Conservation (phyloP, 2,888 invertebrate species). For the Tenthredo scrophulariae region DNA sequence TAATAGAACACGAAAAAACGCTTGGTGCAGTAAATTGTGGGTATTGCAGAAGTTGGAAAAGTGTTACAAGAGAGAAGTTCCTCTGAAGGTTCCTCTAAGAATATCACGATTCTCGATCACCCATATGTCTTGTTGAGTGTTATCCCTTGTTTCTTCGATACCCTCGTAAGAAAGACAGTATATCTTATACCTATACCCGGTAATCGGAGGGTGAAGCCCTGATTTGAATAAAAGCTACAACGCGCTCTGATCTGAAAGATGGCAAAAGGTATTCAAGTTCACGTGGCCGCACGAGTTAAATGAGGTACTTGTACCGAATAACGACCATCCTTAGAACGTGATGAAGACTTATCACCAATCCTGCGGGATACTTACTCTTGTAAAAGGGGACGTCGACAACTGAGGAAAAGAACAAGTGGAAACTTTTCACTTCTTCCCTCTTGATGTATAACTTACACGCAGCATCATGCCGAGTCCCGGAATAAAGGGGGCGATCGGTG, state of each 20-base stretch:
- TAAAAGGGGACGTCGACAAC: background rate
- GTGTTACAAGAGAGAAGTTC: background rate
- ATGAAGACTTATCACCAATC: conserved; percentile 19
- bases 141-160: background rate
- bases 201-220: background rate
- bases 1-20: background rate
- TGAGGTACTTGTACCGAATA: background rate
- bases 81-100: background rate
- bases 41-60: background rate
- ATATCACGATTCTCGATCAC: conserved; percentile 23
- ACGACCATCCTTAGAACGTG: conserved; percentile 14
- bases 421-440: background rate
- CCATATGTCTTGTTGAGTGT: conserved; percentile 17
- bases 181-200: background rate
- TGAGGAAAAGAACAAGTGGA: background rate
- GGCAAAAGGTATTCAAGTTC: background rate
- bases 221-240: background rate
- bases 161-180: background rate
- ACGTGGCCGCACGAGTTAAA: background rate
- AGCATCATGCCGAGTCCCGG: background rate
- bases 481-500: background rate
- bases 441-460: background rate
- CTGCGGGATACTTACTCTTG: background rate
- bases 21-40: background rate
- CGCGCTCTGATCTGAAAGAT: background rate